Conservation (phyloP, 2,113 vertebrate genomes). For the Empidonax alnorum region DNA sequence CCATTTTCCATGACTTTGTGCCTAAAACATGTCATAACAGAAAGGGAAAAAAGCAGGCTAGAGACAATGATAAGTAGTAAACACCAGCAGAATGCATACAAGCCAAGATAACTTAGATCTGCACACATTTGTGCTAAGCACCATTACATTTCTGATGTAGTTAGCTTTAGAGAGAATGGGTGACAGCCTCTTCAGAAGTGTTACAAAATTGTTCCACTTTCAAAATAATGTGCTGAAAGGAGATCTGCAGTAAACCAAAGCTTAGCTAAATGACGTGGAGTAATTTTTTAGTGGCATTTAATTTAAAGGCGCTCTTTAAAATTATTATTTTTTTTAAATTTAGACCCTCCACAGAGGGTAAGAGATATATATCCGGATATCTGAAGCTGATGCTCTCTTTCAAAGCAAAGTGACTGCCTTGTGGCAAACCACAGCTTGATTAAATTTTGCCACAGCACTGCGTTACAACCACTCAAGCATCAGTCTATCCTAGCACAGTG, state of each 20-base stretch:
- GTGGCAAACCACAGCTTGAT: background rate
- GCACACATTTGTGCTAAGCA: background rate
- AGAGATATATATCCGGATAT: background rate
- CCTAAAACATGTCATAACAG: slow-evolving; percentile 69
- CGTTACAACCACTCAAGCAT: background rate
- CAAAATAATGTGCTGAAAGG: background rate
- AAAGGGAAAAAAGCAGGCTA: background rate
- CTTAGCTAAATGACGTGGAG: background rate
- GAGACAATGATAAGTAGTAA: background rate
- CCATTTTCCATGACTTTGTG: slow-evolving; percentile 93
- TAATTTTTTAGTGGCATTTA: background rate
- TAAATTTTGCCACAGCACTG: background rate
- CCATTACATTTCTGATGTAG: background rate
- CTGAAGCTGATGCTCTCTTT: background rate
- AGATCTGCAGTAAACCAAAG: background rate
- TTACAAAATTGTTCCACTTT: background rate
- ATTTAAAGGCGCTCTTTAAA: background rate
- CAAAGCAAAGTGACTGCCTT: background rate
- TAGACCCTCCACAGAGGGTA: background rate
- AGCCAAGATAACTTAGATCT: background rate
- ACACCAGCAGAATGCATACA: background rate
- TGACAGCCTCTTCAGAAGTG: background rate
- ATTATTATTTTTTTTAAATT: background rate
- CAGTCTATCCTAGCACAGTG: background rate
- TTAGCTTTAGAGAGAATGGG: background rate